These are phyloP conservation scores for Squalus acanthias DNA, from an alignment of 2,797 vertebrate genomes.

Conservation along the genomic window DNA sequence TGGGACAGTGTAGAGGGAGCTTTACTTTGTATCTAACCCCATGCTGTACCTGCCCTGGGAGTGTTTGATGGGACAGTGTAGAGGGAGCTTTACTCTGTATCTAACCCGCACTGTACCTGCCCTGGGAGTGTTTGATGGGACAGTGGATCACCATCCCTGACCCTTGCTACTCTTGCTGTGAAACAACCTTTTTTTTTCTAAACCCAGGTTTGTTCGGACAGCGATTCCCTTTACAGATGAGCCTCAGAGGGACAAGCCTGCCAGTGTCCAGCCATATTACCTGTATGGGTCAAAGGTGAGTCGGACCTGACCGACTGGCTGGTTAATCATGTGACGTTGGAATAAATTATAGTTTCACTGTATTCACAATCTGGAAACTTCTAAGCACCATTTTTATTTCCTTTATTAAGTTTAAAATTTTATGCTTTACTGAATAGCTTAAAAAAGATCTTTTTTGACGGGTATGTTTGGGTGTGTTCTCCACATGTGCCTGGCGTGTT, in stretches of 20 bases:
- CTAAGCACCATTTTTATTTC: neutral
- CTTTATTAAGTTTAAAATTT: neutral
- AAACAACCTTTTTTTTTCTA: neutral
- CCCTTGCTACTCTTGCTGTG: neutral
- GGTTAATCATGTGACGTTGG: neutral
- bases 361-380: neutral
- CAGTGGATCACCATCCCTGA: no score
- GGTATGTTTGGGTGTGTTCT: neutral
- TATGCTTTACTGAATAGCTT: neutral
- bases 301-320: slow-evolving; percentile 7
- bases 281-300: slow-evolving; percentile 95
- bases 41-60: no score
- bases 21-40: no score
- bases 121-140: neutral
- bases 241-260: slow-evolving; percentile 94
- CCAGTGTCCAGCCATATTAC: slow-evolving; percentile 97
- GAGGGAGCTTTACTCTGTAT: no score
- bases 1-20: no score
- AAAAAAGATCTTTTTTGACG: no score
- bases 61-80: no score
- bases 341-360: neutral
- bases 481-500: no score
- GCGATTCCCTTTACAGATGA: slow-evolving; percentile 98
- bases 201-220: slow-evolving; percentile 80
- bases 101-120: no score